Evolutionary conservation across 2,888 invertebrate genomes (phyloP), one percentile per base, ranked within the genome.

Genomic region (Ichneumoninae sp.): DNA sequence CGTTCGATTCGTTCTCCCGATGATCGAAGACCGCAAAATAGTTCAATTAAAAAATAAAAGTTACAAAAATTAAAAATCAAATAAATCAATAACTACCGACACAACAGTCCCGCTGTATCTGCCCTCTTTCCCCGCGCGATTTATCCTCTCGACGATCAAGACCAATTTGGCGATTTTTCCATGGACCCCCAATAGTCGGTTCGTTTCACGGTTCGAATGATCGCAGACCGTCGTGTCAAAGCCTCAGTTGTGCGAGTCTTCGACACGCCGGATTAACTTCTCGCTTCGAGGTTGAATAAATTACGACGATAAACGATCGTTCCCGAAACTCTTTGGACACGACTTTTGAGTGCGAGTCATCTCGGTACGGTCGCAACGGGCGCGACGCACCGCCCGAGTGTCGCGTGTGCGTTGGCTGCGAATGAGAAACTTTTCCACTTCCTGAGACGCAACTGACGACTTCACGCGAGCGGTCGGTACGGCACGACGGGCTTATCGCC

Each of bases 81-180:
- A 50, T n/a, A 50, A 16, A 16, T n/a, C n/a, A 16, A 16, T n/a
- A 50, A 13, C n/a, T n/a, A 16, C 36, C 40, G 36, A 57, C 52
- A 1, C 36, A 36, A 36, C 36, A 36, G 8, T 36, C 7, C 5
- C 7, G 36, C 36, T 8, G 0, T 36, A 1, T 36, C 36, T 6
- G 36, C 5, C 36, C 36, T 36, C 8, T 8, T 36, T 36, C 36
- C 36, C 36, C 33, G 66, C 30, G 62, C 80, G 44, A 83, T 83
- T 80, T 68, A 69, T 77, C 65, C 72, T 57, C n/a, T 62, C 69
- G 69, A 82, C 77, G 74, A 82, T 82, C 78, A 54, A 65, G 69
- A 68, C 30, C 16, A 74, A 82, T 47, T 78, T 74, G 74, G 47
- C 22, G 36, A 33, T 60, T 13, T n/a, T 30, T 36, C 40, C 40